Evolutionary conservation across 2,797 vertebrate species (phyloP), one percentile per base, ranked within the genome.

Genomic region (Cichlasoma orientale): DNA sequence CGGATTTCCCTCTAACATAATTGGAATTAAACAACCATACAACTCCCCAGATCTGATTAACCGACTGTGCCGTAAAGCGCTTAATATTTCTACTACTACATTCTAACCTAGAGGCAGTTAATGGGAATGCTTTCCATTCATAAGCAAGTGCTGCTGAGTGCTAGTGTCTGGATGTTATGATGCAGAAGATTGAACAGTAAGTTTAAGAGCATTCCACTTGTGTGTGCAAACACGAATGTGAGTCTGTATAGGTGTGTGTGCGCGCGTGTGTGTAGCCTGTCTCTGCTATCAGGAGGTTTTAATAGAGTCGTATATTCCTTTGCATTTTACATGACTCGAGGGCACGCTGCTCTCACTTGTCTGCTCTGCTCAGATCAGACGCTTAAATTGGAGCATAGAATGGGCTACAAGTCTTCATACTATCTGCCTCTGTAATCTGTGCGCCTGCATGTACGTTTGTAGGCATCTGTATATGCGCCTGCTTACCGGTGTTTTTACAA

Each of bases 281-380:
- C 79, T 76, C 56, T 80, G 82, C 93, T 94, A 94, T 95, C 92
- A 92, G 90, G 89, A 93, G 86, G 89, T 92, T 94, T 95, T 95
- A 94, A 92, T 96, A 95, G 93, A 95, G 94, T 94, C 95, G 96
- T 95, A 94, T 95, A 94, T 94, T 96, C 96, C 96, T 95, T 96
- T 97, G 97, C 97, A 96, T 97, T 97, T 97, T 97, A 95, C 97
- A 97, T 97, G 97, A 97, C 97, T 96, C 95, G 95, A 79, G 96
- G 97, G 96, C 95, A 95, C 94, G 89, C 94, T 96, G 96, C 96
- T 97, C 92, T 97, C 94, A 96, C 96, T 96, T 99, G 98, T 99
- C 98, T 97, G 95, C 95, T 98, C 94, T 78, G 84, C 95, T 98
- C 96, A 97, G 95, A 95, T 99, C 98, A 98, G 93, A 95, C 78